Conservation (phyloP, 2,797 vertebrate genomes). For the Phalloptychus januarius region DNA sequence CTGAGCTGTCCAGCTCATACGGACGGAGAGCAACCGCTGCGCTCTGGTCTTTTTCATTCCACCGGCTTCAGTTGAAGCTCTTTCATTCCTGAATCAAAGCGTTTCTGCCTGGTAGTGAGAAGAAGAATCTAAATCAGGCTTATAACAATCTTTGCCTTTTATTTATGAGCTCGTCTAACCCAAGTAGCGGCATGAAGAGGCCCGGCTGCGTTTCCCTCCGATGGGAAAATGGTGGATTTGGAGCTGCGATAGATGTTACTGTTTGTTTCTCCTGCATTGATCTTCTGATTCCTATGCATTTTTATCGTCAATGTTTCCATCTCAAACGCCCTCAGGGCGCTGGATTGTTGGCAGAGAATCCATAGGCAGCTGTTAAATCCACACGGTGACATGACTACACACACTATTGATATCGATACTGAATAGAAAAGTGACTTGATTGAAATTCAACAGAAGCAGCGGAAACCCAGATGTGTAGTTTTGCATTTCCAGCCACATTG, state of each 20-base stretch:
- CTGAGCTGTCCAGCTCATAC: background rate
- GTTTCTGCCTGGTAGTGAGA: background rate
- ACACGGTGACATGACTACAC: background rate
- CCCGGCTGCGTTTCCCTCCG: constrained; percentile 2
- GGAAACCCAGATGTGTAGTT: background rate
- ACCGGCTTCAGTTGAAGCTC: background rate
- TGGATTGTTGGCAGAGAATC: background rate
- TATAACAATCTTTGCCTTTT: background rate
- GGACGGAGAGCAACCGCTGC: background rate
- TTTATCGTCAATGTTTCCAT: constrained; percentile 30
- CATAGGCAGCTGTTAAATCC: constrained; percentile 9
- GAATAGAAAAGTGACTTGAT: background rate
- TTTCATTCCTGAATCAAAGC: background rate
- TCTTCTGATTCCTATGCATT: background rate
- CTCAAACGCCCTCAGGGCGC: constrained; percentile 28
- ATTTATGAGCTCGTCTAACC: constrained; percentile 5
- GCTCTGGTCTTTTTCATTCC: background rate
- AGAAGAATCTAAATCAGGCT: background rate
- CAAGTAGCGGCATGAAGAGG: background rate
- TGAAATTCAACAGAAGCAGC: background rate
- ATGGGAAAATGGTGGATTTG: background rate
- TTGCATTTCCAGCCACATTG: background rate
- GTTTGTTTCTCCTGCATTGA: constrained; percentile 29
- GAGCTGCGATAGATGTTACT: background rate
- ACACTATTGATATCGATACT: background rate